A percentile compares a stretch with the other conserved stretches of the same genome.
phyloP scores from a whole-genome alignment of 1,140 invertebrate genomes.

The Chionoecetes opilio region DNA sequence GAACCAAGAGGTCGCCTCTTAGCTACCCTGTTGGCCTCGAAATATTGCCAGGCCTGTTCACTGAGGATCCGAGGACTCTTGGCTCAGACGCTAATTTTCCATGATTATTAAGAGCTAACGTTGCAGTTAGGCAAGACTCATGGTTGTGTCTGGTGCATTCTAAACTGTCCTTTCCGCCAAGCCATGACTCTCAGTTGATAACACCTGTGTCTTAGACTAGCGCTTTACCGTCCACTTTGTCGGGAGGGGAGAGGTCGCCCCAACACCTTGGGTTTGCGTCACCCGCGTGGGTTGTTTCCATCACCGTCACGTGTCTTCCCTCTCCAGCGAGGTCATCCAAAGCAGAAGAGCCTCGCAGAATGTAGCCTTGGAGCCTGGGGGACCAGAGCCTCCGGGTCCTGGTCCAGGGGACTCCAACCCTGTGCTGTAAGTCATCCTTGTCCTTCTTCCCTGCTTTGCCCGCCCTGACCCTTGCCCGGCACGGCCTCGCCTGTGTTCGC shows the following conservation, averaged over 20 bases:
- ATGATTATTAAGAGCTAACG: background rate
- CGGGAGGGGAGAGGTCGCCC: background rate
- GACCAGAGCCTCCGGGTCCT: conserved; percentile 33
- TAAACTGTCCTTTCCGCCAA: background rate
- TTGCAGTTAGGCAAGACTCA: no score
- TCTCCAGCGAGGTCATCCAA: conserved; percentile 69
- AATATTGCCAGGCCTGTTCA: background rate
- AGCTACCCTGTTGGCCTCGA: background rate
- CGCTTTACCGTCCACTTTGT: background rate
- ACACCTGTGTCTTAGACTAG: background rate
- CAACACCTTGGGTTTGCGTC: background rate
- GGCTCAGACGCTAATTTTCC: conserved; percentile 4
- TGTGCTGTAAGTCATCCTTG: conserved; percentile 55
- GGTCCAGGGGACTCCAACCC: background rate
- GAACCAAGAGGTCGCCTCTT: background rate
- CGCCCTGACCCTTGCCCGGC: conserved; percentile 39
- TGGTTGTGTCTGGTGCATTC: background rate
- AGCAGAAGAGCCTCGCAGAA: conserved; percentile 52
- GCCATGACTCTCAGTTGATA: background rate
- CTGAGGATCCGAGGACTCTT: background rate
- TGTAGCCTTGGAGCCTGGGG: conserved; percentile 33
- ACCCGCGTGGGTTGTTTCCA: conserved; percentile 35
- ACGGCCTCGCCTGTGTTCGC: background rate
- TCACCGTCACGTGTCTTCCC: conserved; percentile 49
- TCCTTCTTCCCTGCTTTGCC: conserved; percentile 14